phyloP scores from a whole-genome alignment of 2,113 vertebrate genomes.

The Serinus canaria region DNA sequence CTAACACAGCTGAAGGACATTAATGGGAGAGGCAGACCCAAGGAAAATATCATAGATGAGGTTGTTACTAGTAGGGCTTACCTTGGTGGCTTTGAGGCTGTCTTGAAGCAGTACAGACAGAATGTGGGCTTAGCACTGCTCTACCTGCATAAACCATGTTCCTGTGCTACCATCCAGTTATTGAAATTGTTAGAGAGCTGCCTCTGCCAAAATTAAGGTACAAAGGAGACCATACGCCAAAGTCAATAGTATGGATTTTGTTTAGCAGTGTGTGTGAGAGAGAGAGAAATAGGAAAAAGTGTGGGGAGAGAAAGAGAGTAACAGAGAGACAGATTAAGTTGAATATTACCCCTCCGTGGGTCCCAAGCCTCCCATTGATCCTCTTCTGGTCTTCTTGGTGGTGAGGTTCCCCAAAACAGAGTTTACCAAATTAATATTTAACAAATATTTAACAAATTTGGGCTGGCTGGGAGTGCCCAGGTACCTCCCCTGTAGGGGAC shows the following conservation, averaged over 20 bases:
- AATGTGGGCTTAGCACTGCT: background rate
- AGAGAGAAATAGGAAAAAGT: background rate
- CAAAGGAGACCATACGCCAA: background rate
- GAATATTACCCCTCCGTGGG: background rate
- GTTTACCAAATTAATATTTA: background rate
- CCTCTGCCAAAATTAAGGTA: background rate
- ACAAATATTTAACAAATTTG: background rate
- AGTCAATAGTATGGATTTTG: background rate
- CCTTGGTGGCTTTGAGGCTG: background rate
- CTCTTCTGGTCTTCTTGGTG: background rate
- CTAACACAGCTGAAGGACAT: background rate
- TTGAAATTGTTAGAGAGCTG: background rate
- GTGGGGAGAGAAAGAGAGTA: background rate
- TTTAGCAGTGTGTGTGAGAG: background rate
- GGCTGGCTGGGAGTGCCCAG: background rate
- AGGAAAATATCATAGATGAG: background rate
- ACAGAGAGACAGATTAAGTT: background rate
- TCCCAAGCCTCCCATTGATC: rapidly evolving
- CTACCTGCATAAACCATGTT: background rate
- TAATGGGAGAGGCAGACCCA: background rate
- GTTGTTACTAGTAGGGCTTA: background rate
- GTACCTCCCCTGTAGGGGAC: background rate
- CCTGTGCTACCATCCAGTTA: rapidly evolving
- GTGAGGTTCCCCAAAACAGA: background rate
- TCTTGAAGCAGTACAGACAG: background rate